A percentile compares a stretch with the other conserved stretches of the same genome.
Evolutionary conservation across 1,140 invertebrate species (phyloP).

Genomic region (Harlomillsia oculata): DNA sequence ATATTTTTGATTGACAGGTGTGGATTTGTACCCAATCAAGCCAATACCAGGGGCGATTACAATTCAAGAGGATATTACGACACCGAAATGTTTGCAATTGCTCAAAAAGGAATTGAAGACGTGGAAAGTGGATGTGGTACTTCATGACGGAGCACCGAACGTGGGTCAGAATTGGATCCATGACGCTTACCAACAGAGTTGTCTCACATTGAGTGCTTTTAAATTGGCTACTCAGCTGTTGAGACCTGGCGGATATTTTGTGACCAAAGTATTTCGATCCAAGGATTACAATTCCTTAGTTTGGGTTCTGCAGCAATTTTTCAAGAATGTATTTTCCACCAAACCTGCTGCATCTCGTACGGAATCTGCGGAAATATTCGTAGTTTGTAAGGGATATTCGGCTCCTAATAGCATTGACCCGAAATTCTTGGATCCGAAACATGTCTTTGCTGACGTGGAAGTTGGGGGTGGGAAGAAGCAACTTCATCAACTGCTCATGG

Average conservation of each 20-base stretch:
- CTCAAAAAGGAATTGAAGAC: constrained; percentile 78
- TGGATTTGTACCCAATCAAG: constrained; percentile 95
- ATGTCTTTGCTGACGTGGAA: constrained; percentile 91
- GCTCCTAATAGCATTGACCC: constrained; percentile 91
- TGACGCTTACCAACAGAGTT: constrained; percentile 91
- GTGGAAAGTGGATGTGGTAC: constrained; percentile 92
- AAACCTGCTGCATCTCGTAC: constrained; percentile 96
- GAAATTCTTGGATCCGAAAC: constrained; percentile 84
- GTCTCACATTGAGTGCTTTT: constrained; percentile 79
- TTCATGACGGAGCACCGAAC: constrained; percentile 98
- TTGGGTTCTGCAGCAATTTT: constrained; percentile 94
- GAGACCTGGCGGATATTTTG: constrained; percentile 88
- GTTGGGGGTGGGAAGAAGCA: constrained; percentile 55
- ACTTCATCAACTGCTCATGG: constrained; percentile 40
- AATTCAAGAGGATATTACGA: constrained; percentile 91
- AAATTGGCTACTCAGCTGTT: constrained; percentile 89
- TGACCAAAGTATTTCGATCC: constrained; percentile 97
- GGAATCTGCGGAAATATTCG: constrained; percentile 99
- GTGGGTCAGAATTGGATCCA: constrained; percentile 95
- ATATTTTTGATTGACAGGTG: constrained; percentile 47
- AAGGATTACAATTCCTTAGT: constrained; percentile 93
- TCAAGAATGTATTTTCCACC: constrained; percentile 84
- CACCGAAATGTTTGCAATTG: constrained; percentile 71
- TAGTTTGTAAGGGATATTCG: constrained; percentile 89
- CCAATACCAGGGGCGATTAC: constrained; percentile 81